Evolutionary conservation across 2,797 vertebrate species (phyloP), one percentile per base, ranked within the genome.

Genomic region (Channa striata): DNA sequence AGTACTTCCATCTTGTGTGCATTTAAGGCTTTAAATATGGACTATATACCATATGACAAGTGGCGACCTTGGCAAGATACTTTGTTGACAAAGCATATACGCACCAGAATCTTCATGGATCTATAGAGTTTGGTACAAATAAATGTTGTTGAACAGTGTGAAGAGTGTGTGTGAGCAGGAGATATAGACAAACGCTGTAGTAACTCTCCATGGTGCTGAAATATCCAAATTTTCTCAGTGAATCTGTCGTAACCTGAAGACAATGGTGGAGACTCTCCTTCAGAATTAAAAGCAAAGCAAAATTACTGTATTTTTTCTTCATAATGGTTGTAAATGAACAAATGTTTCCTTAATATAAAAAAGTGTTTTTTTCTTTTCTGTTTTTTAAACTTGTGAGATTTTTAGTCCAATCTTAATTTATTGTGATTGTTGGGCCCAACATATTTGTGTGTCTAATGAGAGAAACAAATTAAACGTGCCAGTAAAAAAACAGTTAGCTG

Each of bases 201-300:
- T 52, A 59, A 77, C 84, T 89, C 68, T 87, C 85, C 77, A 1
- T 84, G 82, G 82, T 89, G 40, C 82, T 84, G 75, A 85, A 86
- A 16, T 2, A 0, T 39, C 43, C 2, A 9, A 47, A 10, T 12
- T 25, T 16, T 20, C 37, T 44, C 20, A 39, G 14, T 14, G 40
- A 14, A 17, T 37, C 2, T 37, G 11, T 17, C 1, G 17, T 8
- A 43, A 43, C 6, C 25, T 30, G 25, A 30, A 30, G 6, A 30
- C 25, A 4, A 4, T 30, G 25, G 25, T 30, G 25, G 25, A 30
- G 1, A 30, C 6, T 30, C 36, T 37, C 7, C 36, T 30, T 30
- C 25, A 30, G 25, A 30, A 30, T 30, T 9, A 37, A 8, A 37
- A 37, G 11, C 11, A 37, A 37, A 11, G 10, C 36, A 37, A 9